Base-by-base conservation (phyloP, 2,888 invertebrate species). In the Lypha dubia region DNA sequence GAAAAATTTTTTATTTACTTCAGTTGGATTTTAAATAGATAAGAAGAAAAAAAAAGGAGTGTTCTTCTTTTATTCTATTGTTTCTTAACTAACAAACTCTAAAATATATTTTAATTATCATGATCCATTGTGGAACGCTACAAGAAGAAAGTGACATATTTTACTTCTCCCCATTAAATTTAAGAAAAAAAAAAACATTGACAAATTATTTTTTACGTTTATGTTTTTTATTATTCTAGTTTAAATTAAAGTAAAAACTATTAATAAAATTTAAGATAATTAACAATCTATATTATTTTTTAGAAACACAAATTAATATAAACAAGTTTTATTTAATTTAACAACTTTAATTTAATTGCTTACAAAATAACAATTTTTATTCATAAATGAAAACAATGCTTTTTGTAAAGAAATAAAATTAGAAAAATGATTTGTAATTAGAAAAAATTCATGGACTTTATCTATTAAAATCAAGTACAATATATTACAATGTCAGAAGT, bases 301-400 rank as follows among this genome's bases (percentile, higher is more conserved):
- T 20, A 20, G 28, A 13, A 11, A 32, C 15, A 46, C n/a, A n/a
- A n/a, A n/a, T n/a, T n/a, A n/a, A n/a, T n/a, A 22, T 9, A 44
- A 65, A 49, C 46, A 51, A 22, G 20, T 67, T 51, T 4, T 35
- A 68, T 11, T 53, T 38, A 28, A 9, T 11, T 53, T 38, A 28
- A 9, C 22, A 49, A 22, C 22, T 51, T 17, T 15, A 71, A 46
- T 41, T 15, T 79, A 70, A 51, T 41, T 62, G 20, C 38, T 46
- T 35, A 70, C 32, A 60, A 74, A 81, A 75, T 62, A 62, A 62
- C 56, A 63, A 63, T 46, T 70, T 81, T 75, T 63, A 56, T 35
- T 53, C 24, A 75, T 13, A 70, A 46, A 24, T 51, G 62, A 46
- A 65, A 81, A 75, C 44, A 70, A 81, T 70, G 68, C 44, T 28